A percentile compares a stretch with the other conserved stretches of the same genome.
phyloP scores from a whole-genome alignment of 2,113 vertebrate species.

The Cyprinus carpio region DNA sequence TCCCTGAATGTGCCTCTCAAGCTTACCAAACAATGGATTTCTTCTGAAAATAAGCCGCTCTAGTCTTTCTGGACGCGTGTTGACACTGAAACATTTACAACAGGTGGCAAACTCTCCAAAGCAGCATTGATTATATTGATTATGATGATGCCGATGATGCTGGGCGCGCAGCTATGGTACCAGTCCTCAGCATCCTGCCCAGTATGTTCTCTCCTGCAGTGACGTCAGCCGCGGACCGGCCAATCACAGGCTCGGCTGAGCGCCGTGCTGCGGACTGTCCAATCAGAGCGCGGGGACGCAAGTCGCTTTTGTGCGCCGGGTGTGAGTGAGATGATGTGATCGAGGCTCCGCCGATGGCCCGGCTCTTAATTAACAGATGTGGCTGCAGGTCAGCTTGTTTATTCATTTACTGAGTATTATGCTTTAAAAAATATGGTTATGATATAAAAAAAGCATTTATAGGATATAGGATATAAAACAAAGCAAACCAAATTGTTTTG shows the following conservation, averaged over 20 bases:
- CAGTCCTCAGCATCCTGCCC: conserved; percentile 44
- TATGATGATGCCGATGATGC: conserved; percentile 27
- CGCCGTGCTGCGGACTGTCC: background rate
- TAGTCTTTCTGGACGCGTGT: background rate
- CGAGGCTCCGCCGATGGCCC: background rate
- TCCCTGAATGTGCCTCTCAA: background rate
- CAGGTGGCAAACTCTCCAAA: conserved; percentile 32
- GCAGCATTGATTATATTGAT: conserved; percentile 30
- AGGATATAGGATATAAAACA: background rate
- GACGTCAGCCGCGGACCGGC: conserved; percentile 38
- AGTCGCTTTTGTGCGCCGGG: conserved; percentile 30
- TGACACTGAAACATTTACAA: conserved; percentile 3
- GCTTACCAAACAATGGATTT: conserved; percentile 12
- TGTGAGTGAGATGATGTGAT: background rate
- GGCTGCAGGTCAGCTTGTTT: background rate
- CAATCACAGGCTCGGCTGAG: conserved; percentile 17
- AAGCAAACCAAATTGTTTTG: background rate
- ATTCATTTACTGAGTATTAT: background rate
- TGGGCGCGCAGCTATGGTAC: conserved; percentile 37
- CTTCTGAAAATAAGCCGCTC: background rate
- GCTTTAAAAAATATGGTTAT: background rate
- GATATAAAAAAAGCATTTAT: background rate
- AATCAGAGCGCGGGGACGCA: conserved; percentile 3
- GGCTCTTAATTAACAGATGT: conserved; percentile 24
- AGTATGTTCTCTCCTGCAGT: conserved; percentile 44